A percentile compares a stretch with the other conserved stretches of the same genome.
phyloP scores from a whole-genome alignment of 1,140 invertebrate genomes.

The Proctacanthus coquilletti region DNA sequence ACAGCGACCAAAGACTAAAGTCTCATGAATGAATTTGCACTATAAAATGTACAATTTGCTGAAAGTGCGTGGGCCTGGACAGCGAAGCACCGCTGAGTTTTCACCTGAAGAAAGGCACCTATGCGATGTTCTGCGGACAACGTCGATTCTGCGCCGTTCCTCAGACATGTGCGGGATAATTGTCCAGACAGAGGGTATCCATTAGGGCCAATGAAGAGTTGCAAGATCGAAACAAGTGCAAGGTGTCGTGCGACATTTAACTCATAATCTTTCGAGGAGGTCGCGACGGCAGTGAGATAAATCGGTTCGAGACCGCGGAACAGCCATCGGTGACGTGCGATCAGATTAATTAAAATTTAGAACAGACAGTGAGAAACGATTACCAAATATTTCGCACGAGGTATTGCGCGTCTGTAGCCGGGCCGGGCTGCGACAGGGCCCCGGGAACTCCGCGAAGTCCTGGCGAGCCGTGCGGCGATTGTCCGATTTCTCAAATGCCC shows the following conservation, averaged over 20 bases:
- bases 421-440: too few relatives aligned
- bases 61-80: background rate
- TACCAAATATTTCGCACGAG: background rate
- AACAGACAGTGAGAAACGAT: background rate
- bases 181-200: too few relatives aligned
- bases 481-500: too few relatives aligned
- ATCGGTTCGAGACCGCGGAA: background rate
- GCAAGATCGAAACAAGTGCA: background rate
- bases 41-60: background rate
- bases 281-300: background rate
- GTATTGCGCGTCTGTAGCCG: too few relatives aligned
- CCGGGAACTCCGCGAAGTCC: too few relatives aligned
- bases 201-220: too few relatives aligned
- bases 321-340: background rate
- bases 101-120: background rate
- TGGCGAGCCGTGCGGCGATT: too few relatives aligned
- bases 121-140: background rate
- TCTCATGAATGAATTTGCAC: background rate
- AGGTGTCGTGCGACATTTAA: background rate
- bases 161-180: background rate
- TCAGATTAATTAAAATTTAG: constrained; percentile 1
- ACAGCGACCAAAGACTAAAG: background rate
- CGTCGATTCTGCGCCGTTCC: background rate
- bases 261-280: background rate
- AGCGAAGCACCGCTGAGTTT: background rate